Evolutionary conservation across 2,888 invertebrate genomes (phyloP).

Genomic region (Hypolimnas misippus): DNA sequence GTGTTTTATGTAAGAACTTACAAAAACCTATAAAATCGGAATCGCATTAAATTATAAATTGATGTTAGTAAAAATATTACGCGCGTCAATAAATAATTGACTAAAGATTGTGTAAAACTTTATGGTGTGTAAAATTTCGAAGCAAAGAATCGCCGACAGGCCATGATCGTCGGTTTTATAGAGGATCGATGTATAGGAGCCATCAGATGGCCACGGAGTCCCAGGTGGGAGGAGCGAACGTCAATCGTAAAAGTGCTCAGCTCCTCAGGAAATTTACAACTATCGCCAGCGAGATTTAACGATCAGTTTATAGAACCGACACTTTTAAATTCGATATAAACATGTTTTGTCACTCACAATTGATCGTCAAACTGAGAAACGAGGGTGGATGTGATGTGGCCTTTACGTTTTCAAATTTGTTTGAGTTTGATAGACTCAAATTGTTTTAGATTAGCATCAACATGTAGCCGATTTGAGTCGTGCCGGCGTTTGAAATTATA

Average conservation of each 20-base stretch:
- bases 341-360: conserved; percentile 71
- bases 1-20: conserved; percentile 20
- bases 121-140: conserved; percentile 38
- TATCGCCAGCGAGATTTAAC: conserved; percentile 79
- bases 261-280: conserved; percentile 78
- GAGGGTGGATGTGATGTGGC: conserved; percentile 36
- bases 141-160: conserved; percentile 50
- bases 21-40: conserved; percentile 27
- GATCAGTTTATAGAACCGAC: conserved; percentile 79
- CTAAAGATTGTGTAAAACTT: conserved; percentile 40
- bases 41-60: conserved; percentile 32
- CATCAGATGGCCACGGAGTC: conserved; percentile 69
- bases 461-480: background rate
- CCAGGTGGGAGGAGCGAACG: conserved; percentile 73
- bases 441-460: conserved; percentile 1
- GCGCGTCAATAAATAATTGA: conserved; percentile 42
- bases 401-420: conserved; percentile 27
- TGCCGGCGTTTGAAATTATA: background rate
- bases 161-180: conserved; percentile 61
- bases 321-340: conserved; percentile 77
- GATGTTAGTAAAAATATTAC: conserved; percentile 24
- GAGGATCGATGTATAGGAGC: conserved; percentile 61
- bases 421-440: conserved; percentile 19
- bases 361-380: conserved; percentile 60
- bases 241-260: conserved; percentile 75